These are phyloP conservation scores for Bubo scandiacus DNA, from an alignment of 2,113 vertebrate genomes.

Conservation along the genomic window DNA sequence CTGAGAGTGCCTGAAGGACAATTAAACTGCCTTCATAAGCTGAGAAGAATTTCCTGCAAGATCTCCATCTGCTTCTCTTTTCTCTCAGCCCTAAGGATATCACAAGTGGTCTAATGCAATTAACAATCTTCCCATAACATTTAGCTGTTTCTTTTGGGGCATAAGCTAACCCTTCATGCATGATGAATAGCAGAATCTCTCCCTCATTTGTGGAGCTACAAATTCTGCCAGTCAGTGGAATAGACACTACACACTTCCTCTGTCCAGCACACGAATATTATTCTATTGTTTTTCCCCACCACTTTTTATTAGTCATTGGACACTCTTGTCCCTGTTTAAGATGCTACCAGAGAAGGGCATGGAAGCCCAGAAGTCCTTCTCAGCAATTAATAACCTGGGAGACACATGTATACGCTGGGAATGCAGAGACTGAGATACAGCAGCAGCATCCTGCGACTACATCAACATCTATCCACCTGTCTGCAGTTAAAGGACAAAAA, in stretches of 20 bases:
- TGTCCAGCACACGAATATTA: neutral
- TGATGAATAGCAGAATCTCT: neutral
- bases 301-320: neutral
- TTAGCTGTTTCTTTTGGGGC: neutral
- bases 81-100: neutral
- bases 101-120: neutral
- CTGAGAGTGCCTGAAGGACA: neutral
- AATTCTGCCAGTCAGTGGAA: neutral
- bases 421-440: neutral
- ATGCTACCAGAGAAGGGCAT: neutral
- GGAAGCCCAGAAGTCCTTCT: neutral
- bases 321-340: neutral
- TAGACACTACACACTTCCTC: fast-evolving
- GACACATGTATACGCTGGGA: neutral
- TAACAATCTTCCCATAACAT: neutral
- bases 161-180: neutral
- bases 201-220: neutral
- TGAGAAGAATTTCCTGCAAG: neutral
- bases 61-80: neutral
- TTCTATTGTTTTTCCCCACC: neutral
- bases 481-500: neutral
- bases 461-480: neutral
- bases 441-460: neutral
- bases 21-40: neutral
- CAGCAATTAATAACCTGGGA: neutral